These are phyloP conservation scores for Himalopsyche tibetana DNA, from an alignment of 2,888 invertebrate genomes.

Conservation along the genomic window DNA sequence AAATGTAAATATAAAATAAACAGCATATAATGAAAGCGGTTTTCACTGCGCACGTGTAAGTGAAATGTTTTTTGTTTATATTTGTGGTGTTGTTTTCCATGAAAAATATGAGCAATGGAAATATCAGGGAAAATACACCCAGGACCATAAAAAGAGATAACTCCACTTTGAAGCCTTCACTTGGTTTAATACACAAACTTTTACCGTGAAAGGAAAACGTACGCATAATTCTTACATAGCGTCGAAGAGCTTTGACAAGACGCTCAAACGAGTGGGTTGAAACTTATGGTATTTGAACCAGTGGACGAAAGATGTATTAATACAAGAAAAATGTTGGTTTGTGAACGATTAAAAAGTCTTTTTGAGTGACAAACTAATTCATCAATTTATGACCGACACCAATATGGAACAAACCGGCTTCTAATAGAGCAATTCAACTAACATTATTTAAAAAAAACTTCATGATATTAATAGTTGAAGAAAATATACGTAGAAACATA, in stretches of 20 bases:
- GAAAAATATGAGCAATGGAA: background rate
- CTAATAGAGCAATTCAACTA: too few relatives aligned
- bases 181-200: conserved; percentile 12
- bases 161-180: conserved; percentile 16
- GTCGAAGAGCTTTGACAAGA: conserved; percentile 3
- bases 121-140: background rate
- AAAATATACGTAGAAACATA: too few relatives aligned
- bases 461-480: too few relatives aligned
- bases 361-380: too few relatives aligned
- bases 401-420: too few relatives aligned
- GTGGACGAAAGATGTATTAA: too few relatives aligned
- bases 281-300: background rate
- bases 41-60: background rate
- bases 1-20: background rate
- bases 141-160: conserved; percentile 3
- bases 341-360: too few relatives aligned
- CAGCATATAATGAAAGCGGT: background rate
- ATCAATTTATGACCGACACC: too few relatives aligned
- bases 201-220: conserved; percentile 16
- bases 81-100: background rate
- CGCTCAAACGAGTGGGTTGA: background rate
- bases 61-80: background rate
- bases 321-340: too few relatives aligned
- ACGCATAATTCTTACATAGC: conserved; percentile 19
- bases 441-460: too few relatives aligned